A percentile compares a stretch with the other conserved stretches of the same genome.
Conservation (phyloP, 1,140 invertebrate species). For the Drosophila lacteicornis region DNA sequence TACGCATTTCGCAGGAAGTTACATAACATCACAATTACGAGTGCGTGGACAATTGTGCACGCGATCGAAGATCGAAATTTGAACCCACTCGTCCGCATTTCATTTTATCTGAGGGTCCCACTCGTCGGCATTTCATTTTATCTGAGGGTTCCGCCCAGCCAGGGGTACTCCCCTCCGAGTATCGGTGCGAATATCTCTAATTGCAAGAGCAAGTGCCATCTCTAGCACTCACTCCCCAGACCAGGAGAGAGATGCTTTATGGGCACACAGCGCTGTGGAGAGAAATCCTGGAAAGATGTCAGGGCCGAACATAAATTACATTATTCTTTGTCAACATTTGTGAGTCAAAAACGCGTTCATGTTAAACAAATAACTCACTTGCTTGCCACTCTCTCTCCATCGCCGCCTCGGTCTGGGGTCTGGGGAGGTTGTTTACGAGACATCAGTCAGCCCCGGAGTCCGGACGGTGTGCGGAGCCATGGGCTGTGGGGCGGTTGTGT, state of each 20-base stretch:
- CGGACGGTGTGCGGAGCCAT: conserved; percentile 28
- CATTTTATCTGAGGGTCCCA: conserved; percentile 11
- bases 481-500: conserved; percentile 51
- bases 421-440: conserved; percentile 72
- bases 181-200: conserved; percentile 72
- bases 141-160: conserved; percentile 22
- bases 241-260: not conserved
- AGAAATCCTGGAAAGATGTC: conserved; percentile 55
- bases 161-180: not conserved
- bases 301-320: conserved; percentile 75
- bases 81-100: conserved; percentile 30
- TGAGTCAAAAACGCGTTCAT: conserved; percentile 82
- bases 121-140: too few relatives aligned
- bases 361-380: conserved; percentile 83
- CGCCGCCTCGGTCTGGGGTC: not conserved
- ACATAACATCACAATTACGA: conserved; percentile 44
- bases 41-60: conserved; percentile 47
- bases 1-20: conserved; percentile 44
- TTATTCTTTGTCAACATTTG: conserved; percentile 84
- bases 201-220: conserved; percentile 46
- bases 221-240: conserved; percentile 1
- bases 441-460: conserved; percentile 60
- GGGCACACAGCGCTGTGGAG: not conserved
- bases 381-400: conserved; percentile 19
- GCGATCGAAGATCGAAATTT: conserved; percentile 16